Evolutionary conservation across 23 tunicate species (phyloP), one percentile per base, ranked within the genome.

Genomic region (Clavelina lepadiformis): DNA sequence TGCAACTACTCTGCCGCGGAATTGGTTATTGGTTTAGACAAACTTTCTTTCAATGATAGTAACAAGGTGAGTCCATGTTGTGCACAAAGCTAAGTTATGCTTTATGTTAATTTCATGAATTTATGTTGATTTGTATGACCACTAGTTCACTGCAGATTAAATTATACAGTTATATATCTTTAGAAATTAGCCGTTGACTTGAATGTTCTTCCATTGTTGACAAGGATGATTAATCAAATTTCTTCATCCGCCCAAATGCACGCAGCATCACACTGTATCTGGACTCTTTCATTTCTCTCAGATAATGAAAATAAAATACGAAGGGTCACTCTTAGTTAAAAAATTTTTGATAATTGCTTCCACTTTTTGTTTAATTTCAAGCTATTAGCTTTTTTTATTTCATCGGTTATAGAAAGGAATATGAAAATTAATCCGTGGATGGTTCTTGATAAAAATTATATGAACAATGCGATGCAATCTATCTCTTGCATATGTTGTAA

Each of bases 1-100:
- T 83, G 76, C 31, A 56, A 68, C 35, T 83, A 76, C 50, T 76
- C 93, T 2, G 93, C 83, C 24, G 35, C 41, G 32, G 93, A 83
- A 68, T 68, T 71, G 3, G 73, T 83, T 21, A 28, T 32, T 28
- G 93, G 91, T 18, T 35, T 83, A 8, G 61, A 83, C 58, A 83
- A 69, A 46, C 56, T 83, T 26, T 67, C 83, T 2, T 53, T 50
- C 21, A 83, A 83, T 61, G 93, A 83, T 31, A 59, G 54, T 20
- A 83, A 83, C 71, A 83, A 83, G 79, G 93, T n/a, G n/a, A n/a
- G n/a, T n/a, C n/a, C n/a, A n/a, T n/a, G n/a, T n/a, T n/a, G n/a
- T n/a, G n/a, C n/a, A n/a, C n/a, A n/a, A n/a, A n/a, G n/a, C n/a
- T 23, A 35, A 25, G 2, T n/a, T n/a, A n/a, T n/a, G n/a, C n/a